These are phyloP conservation scores for Laticauda colubrina DNA, from an alignment of 2,113 vertebrate species.

Conservation along the genomic window DNA sequence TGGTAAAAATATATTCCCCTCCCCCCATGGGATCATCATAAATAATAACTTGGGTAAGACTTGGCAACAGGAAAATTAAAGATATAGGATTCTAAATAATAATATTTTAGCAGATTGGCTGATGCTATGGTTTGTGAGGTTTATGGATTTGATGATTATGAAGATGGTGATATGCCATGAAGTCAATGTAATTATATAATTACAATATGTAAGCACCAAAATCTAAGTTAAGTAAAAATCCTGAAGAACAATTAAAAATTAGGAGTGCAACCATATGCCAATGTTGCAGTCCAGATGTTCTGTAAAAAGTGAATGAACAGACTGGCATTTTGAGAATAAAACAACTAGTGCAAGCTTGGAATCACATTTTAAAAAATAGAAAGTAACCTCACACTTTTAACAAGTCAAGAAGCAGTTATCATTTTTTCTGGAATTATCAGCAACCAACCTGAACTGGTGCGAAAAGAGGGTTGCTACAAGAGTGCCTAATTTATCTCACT, in stretches of 20 bases:
- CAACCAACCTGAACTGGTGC: neutral
- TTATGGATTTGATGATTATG: neutral
- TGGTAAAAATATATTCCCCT: neutral
- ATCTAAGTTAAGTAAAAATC: neutral
- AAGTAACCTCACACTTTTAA: neutral
- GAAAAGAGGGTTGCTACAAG: neutral
- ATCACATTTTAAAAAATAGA: neutral
- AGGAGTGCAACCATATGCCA: neutral
- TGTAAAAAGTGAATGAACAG: neutral
- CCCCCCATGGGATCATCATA: neutral
- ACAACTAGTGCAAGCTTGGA: neutral
- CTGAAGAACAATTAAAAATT: neutral
- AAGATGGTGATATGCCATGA: neutral
- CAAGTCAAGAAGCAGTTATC: neutral
- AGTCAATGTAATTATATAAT: neutral
- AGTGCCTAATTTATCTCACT: neutral
- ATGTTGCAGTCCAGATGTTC: neutral
- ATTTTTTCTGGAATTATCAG: neutral
- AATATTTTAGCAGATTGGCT: neutral
- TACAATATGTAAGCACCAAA: neutral
- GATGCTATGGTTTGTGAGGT: neutral
- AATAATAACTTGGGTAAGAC: neutral
- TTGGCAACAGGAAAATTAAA: neutral
- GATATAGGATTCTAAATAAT: neutral
- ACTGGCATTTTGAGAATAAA: neutral